Conservation (phyloP, 23 tunicate species). For the Trididemnum clinides region DNA sequence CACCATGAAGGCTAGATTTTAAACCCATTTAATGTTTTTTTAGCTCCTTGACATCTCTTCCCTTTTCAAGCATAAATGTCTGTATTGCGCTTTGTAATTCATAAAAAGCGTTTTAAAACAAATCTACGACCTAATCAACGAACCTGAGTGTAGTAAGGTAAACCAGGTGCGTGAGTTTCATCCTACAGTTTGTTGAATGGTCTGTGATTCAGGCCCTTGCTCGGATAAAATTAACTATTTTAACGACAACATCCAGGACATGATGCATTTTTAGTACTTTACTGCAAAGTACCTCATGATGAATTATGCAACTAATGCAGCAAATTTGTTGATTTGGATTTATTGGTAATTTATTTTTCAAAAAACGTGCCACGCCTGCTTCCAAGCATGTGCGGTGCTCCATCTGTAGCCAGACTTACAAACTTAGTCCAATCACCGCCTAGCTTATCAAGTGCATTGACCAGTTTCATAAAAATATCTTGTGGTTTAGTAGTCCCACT, state of each 20-base stretch:
- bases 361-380: conserved; percentile 7
- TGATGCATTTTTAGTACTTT: conserved; percentile 1
- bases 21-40: conserved; percentile 3
- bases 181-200: conserved; percentile 7
- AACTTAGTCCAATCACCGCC: background rate
- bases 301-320: conserved; percentile 8
- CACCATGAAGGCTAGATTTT: background rate
- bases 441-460: conserved; percentile 5
- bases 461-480: background rate
- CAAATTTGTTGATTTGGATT: conserved; percentile 9
- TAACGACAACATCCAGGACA: conserved; percentile 23
- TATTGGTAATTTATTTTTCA: background rate
- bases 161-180: conserved; percentile 1
- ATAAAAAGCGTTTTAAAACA: background rate
- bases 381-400: background rate
- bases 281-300: too few relatives aligned
- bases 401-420: background rate
- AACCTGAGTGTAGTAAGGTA: conserved; percentile 9
- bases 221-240: conserved; percentile 20
- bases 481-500: background rate
- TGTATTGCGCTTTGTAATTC: background rate
- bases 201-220: conserved; percentile 26
- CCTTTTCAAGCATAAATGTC: background rate
- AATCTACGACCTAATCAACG: conserved; percentile 5
- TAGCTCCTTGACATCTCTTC: background rate